Evolutionary conservation across 2,113 vertebrate genomes (phyloP), one percentile per base, ranked within the genome.

Genomic region (Paralichthys olivaceus): DNA sequence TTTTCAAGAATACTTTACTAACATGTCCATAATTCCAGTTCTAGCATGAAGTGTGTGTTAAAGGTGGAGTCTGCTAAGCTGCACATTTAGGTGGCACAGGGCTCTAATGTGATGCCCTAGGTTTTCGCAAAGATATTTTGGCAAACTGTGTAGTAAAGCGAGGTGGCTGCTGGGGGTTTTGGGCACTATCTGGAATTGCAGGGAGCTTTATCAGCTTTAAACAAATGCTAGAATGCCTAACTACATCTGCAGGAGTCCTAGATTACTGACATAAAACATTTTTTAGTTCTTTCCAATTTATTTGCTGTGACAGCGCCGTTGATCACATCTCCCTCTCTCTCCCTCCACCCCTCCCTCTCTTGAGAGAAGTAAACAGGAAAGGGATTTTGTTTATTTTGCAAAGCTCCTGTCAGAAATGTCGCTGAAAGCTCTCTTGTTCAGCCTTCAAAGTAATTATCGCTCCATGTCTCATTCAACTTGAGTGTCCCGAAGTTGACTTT

Each of bases 191-290:
- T 83, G 74, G 69, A 84, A 76, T 87, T 66, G 91, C 92, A 91
- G 87, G 87, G 63, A 83, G 88, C 81, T 87, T 90, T 85, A 91
- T 94, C 90, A 87, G 90, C 89, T 68, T 85, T 84, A 85, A 88
- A 91, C 90, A 90, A 93, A 94, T 84, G 90, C 60, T 86, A 83
- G 77, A 81, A 84, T 80, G 79, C 84, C 89, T 84, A 90, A 91
- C 78, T 83, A 87, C 82, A 83, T 75, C 88, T 80, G 82, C 75
- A 84, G 80, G 66, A 90, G 84, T 61, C 80, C 62, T 62, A 90
- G 79, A 90, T 92, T 84, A 91, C 72, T 84, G 84, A 87, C 86
- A 90, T 86, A 81, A 90, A 83, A 80, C 71, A 68, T 87, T 85
- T 83, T 80, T 53, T 8, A 74, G 54, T 80, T 82, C 75, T 61